Conservation (phyloP, 2,797 vertebrate genomes). For the Mergus octosetaceus region DNA sequence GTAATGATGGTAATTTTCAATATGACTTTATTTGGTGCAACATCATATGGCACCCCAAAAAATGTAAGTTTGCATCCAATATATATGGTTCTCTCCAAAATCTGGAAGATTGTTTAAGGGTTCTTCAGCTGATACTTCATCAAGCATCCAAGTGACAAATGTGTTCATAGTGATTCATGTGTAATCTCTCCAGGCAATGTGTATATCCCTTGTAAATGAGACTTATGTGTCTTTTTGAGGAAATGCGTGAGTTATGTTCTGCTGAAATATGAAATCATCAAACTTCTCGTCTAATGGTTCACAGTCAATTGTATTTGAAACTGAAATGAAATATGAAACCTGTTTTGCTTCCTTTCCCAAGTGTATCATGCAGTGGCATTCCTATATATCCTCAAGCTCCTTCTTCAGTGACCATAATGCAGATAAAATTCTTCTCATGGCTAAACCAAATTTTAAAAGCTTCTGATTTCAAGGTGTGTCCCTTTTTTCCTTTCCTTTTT, state of each 20-base stretch:
- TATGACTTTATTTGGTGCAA: not conserved
- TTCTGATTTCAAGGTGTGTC: not conserved
- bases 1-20: not conserved
- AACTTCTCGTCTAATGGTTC: not conserved
- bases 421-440: not conserved
- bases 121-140: not conserved
- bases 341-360: not conserved
- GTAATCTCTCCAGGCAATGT: not conserved
- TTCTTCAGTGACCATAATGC: not conserved
- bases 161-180: not conserved
- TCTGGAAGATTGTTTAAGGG: not conserved
- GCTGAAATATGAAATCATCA: not conserved
- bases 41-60: not conserved
- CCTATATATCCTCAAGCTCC: not conserved
- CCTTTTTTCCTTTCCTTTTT: not conserved
- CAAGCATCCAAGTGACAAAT: not conserved
- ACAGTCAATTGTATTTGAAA: slow-evolving; percentile 8
- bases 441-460: not conserved
- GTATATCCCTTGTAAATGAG: not conserved
- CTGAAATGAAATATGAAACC: not conserved
- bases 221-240: not conserved
- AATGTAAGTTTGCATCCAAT: not conserved
- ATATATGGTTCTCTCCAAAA: not conserved
- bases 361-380: not conserved
- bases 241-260: not conserved